Conservation (phyloP, 2,797 vertebrate genomes). For the Sebastes cheni region DNA sequence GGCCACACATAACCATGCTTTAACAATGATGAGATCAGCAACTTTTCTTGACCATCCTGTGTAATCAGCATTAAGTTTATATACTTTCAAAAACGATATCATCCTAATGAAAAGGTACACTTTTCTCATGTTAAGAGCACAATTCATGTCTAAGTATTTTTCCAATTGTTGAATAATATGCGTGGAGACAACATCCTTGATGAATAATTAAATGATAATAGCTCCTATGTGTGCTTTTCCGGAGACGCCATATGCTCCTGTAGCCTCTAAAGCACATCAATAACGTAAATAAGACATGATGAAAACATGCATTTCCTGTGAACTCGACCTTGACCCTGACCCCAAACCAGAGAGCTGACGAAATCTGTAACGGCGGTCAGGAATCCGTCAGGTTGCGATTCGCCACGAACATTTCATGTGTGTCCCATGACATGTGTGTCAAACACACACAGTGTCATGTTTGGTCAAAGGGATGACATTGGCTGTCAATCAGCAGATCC, state of each 20-base stretch:
- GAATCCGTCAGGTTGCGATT: slow-evolving; percentile 25
- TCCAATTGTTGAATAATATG: slow-evolving; percentile 52
- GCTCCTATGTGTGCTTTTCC: slow-evolving; percentile 40
- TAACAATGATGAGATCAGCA: background rate
- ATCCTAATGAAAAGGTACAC: background rate
- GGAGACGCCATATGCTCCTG: slow-evolving; percentile 24
- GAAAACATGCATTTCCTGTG: slow-evolving; percentile 58
- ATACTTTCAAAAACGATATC: background rate
- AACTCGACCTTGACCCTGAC: slow-evolving; percentile 67
- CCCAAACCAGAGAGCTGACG: slow-evolving; percentile 21
- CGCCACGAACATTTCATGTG: background rate
- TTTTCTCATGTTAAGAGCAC: background rate
- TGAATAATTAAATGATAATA: slow-evolving; percentile 67
- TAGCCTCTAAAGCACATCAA: slow-evolving; percentile 61
- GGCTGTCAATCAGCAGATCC: slow-evolving; percentile 69
- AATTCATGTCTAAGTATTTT: slow-evolving; percentile 32
- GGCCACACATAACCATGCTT: background rate
- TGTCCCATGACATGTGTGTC: slow-evolving; percentile 10
- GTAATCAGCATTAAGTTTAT: background rate
- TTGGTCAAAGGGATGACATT: slow-evolving; percentile 50
- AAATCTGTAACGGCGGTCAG: slow-evolving; percentile 1
- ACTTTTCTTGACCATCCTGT: background rate
- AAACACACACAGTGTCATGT: slow-evolving; percentile 5
- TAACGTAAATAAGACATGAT: slow-evolving; percentile 69
- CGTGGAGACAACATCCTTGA: slow-evolving; percentile 57